Evolutionary conservation across 2,797 vertebrate genomes (phyloP), one percentile per base, ranked within the genome.

Genomic region (Darevskia mixta): DNA sequence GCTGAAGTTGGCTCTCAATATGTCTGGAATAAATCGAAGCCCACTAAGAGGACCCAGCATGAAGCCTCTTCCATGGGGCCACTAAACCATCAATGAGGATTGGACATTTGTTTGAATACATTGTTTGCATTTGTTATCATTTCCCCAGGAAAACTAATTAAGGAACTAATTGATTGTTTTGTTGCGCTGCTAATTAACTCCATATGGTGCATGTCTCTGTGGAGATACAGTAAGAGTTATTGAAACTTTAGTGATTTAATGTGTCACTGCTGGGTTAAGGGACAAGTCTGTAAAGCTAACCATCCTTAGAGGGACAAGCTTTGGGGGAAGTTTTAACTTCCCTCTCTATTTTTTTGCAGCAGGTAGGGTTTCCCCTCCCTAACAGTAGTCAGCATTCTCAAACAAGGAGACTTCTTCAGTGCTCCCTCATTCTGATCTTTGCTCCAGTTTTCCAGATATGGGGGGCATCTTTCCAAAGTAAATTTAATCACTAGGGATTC

Each of bases 151-250:
- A 97, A 97, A 97, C 96, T 97, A 97, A 97, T 97, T 97, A 97
- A 96, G 95, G 93, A 96, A 97, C 96, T 97, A 97, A 97, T 97
- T 97, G 97, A 97, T 97, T 97, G 97, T 96, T 97, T 97, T 97
- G 96, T 97, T 97, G 95, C 96, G 95, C 95, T 96, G 92, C 96
- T 97, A 97, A 97, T 97, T 97, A 97, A 97, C 97, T 97, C 96
- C 97, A 96, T 97, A 97, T 97, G 97, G 97, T 96, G 96, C 96
- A 93, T 95, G 96, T 97, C 97, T 97, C 97, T 96, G 97, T 96
- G 95, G 96, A 97, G 97, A 97, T 96, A 92, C 93, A 94, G 95
- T 95, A 95, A 96, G 96, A 97, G 95, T 97, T 97, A 97, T 95
- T 94, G 96, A 94, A 96, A 97, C 90, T 92, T 91, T 95, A 93